Base-by-base conservation (phyloP, 1,140 invertebrate species). In the Drosophila virilis region DNA sequence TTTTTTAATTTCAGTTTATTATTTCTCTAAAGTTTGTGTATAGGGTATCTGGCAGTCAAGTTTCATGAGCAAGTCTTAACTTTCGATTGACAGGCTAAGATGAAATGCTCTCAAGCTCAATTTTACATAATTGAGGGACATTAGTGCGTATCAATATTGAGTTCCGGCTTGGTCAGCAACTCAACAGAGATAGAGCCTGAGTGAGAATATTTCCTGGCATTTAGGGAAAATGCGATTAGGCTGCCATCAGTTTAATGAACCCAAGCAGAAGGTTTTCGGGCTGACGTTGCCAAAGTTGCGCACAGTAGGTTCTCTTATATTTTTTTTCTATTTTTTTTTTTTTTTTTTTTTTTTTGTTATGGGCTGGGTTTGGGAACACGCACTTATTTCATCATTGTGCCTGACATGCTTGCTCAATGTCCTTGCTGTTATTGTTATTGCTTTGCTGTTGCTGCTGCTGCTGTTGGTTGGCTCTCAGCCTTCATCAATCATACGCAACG, bases 401-500 rank as follows among this genome's bases (percentile, higher is more conserved):
- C 71, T 74, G 71, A 69, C 71, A 74, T 69, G 71, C 66, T 61
- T 74, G 67, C 65, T 61, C 71, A 69, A 74, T 74, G 71, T 74
- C 65, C 65, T 68, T 55, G 28, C 43, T 71, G 59, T 57, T 70
- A 70, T 70, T 70, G 58, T 70, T 70, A 46, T 62, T 70, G 62
- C 57, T 50, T 37, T 43, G 37, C 45, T 48, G 48, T 1, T 17
- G 17, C 17, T 57, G 40, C 15, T 60, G 28, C 35, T 52, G 13
- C 28, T 57, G 46, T 51, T 40, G 40, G 38, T 68, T 45, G 62
- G 15, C 68, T 48, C 57, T 52, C 48, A 50, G 73, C 70, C 76
- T 89, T 89, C 83, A 88, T 88, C 83, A 88, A 88, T 88, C 83
- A 88, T 88, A 88, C 83, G 83, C 84, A 89, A 84, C 74, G 83